Evolutionary conservation across 2,113 vertebrate genomes (phyloP).

Genomic region (Holacanthus passer): DNA sequence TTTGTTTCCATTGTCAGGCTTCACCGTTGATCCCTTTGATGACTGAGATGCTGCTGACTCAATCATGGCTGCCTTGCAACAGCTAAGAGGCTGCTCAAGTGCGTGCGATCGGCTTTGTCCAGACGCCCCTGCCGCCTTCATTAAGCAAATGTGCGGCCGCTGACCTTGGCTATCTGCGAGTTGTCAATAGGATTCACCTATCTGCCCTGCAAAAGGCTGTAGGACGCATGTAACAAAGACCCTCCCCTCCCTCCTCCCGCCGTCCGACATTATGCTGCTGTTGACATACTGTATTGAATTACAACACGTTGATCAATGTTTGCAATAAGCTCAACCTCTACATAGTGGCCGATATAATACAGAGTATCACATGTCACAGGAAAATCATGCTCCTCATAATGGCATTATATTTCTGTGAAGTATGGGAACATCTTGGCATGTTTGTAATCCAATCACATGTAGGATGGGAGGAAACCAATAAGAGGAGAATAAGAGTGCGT

Average conservation of each 20-base stretch:
- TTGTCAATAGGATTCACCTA: constrained; percentile 63
- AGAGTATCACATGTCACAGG: constrained; percentile 64
- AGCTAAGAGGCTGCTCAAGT: constrained; percentile 38
- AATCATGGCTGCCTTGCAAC: constrained; percentile 42
- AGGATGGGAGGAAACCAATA: constrained; percentile 36
- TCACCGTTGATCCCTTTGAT: constrained; percentile 11
- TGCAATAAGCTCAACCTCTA: constrained; percentile 71
- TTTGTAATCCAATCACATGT: constrained; percentile 60
- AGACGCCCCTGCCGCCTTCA: constrained; percentile 43
- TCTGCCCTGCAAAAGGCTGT: constrained; percentile 8
- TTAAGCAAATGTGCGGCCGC: constrained; percentile 68
- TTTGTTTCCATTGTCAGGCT: not conserved
- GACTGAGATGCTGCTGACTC: constrained; percentile 29
- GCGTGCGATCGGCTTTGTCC: constrained; percentile 41
- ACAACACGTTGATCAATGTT: constrained; percentile 71
- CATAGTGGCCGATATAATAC: constrained; percentile 42
- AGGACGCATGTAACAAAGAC: constrained; percentile 32
- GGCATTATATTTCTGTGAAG: constrained; percentile 46
- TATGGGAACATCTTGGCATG: constrained; percentile 42
- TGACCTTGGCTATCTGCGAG: constrained; percentile 68
- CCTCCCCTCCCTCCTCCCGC: not conserved
- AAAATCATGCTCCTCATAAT: constrained; percentile 46
- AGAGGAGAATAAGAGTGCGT: constrained; percentile 10
- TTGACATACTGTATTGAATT: constrained; percentile 70
- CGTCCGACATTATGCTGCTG: constrained; percentile 38